Conservation (phyloP, 2,113 vertebrate species). For the Bambusicola thoracicus region DNA sequence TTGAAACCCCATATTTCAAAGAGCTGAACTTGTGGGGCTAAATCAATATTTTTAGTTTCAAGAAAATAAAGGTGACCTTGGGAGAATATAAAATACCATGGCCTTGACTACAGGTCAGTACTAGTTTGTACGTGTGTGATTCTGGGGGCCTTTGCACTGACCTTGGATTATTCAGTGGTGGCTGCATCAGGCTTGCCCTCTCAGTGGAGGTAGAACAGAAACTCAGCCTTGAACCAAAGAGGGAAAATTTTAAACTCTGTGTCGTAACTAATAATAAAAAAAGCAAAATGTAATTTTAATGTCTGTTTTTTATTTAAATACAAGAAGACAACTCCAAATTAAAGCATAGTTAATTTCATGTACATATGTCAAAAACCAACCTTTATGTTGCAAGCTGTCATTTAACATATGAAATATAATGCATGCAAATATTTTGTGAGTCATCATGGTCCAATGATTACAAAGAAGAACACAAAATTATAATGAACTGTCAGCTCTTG, state of each 20-base stretch:
- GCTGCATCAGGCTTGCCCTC: neutral
- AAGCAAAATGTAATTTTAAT: neutral
- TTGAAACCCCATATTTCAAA: neutral
- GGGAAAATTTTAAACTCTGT: neutral
- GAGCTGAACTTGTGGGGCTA: neutral
- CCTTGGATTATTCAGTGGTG: neutral
- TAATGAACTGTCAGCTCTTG: neutral
- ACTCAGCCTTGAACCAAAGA: slow-evolving; percentile 29
- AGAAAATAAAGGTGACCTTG: neutral
- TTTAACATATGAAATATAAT: neutral
- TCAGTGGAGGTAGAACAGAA: neutral
- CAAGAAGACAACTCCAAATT: neutral
- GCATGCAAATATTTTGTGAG: neutral
- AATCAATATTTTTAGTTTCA: neutral
- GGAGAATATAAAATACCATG: neutral
- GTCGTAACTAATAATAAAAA: neutral
- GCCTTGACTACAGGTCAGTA: neutral
- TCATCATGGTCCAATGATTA: neutral
- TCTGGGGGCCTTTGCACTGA: neutral
- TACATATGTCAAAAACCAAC: neutral
- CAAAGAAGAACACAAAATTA: neutral
- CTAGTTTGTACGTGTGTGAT: neutral
- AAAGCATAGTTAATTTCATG: neutral
- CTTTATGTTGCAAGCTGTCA: neutral
- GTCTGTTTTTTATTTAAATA: neutral